phyloP scores from a whole-genome alignment of 1,140 invertebrate genomes.

The Drosophila tani region DNA sequence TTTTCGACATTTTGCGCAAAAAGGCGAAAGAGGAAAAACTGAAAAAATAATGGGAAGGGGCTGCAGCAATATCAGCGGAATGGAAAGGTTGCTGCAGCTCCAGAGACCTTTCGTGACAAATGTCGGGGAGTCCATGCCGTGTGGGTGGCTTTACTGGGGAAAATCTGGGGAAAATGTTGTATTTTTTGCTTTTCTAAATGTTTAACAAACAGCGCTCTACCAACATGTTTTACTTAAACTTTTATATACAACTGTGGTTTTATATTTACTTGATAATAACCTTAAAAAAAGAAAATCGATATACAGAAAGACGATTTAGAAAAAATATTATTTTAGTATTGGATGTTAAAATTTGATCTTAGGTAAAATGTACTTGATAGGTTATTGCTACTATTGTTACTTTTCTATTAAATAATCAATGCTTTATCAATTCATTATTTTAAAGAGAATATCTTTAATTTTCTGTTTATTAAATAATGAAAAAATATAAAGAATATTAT shows the following conservation, averaged over 20 bases:
- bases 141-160: slow-evolving; percentile 24
- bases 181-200: background rate
- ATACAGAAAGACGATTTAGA: background rate
- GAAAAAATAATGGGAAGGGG: slow-evolving; percentile 53
- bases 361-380: too few relatives aligned
- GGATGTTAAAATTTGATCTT: too few relatives aligned
- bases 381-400: too few relatives aligned
- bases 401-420: too few relatives aligned
- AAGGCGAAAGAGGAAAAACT: slow-evolving; percentile 19
- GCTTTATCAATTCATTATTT: too few relatives aligned
- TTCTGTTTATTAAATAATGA: too few relatives aligned
- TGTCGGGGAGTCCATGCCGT: slow-evolving; percentile 45
- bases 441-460: too few relatives aligned
- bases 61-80: slow-evolving; percentile 19
- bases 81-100: slow-evolving; percentile 60
- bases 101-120: slow-evolving; percentile 77
- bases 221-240: too few relatives aligned
- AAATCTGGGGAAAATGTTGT: background rate
- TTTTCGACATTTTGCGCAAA: slow-evolving; percentile 71
- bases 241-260: background rate
- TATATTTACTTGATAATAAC: background rate
- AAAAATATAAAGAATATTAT: too few relatives aligned
- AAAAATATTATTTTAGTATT: too few relatives aligned
- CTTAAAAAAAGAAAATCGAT: background rate
- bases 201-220: too few relatives aligned